These are phyloP conservation scores for Schlechtendalia chinensis DNA, from an alignment of 1,140 invertebrate genomes.

Conservation along the genomic window DNA sequence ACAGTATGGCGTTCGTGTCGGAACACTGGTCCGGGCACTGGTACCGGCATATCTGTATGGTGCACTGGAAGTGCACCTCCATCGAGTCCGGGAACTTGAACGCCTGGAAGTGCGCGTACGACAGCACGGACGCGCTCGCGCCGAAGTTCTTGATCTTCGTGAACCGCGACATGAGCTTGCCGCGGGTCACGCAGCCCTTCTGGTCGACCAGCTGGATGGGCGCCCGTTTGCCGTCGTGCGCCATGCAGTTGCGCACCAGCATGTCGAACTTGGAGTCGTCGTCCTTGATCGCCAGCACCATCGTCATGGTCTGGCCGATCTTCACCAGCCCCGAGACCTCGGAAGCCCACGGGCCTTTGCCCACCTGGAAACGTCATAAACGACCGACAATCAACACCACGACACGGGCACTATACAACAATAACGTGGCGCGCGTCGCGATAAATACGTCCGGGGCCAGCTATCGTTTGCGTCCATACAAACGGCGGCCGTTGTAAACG, in stretches of 20 bases:
- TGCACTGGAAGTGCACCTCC: conserved; percentile 95
- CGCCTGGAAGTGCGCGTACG: conserved; percentile 90
- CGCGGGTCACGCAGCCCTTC: conserved; percentile 84
- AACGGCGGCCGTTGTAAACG: too few relatives aligned
- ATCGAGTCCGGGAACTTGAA: conserved; percentile 96
- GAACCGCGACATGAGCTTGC: conserved; percentile 89
- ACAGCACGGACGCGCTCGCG: conserved; percentile 83
- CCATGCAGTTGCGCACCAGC: conserved; percentile 90
- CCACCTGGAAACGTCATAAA: conserved; percentile 60
- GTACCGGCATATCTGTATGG: conserved; percentile 90
- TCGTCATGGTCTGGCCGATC: conserved; percentile 95
- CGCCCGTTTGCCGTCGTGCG: conserved; percentile 88
- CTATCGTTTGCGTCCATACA: too few relatives aligned
- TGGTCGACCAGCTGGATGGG: conserved; percentile 94
- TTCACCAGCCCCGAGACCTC: conserved; percentile 92
- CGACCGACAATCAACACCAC: too few relatives aligned
- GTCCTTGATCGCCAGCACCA: conserved; percentile 94
- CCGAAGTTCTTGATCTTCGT: conserved; percentile 95
- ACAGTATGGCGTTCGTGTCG: conserved; percentile 59
- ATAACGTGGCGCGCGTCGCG: too few relatives aligned
- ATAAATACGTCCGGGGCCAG: too few relatives aligned
- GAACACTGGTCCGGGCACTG: conserved; percentile 89
- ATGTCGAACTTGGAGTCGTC: conserved; percentile 95
- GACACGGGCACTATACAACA: too few relatives aligned
- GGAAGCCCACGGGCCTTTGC: conserved; percentile 92